These are phyloP conservation scores for Carcinoscorpius rotundicauda DNA, from an alignment of 1,140 invertebrate genomes.

Conservation along the genomic window DNA sequence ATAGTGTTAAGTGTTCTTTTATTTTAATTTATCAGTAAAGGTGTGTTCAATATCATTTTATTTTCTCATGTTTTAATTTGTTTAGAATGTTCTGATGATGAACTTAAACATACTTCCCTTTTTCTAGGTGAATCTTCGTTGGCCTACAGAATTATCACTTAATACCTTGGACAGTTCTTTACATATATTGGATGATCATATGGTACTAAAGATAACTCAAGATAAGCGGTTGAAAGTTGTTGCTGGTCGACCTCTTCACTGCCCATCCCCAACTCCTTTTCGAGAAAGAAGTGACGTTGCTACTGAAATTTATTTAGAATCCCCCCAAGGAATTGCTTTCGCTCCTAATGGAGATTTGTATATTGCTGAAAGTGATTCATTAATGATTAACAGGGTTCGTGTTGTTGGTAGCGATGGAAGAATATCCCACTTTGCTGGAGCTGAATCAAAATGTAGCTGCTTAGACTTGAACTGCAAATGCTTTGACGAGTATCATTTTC, in stretches of 20 bases:
- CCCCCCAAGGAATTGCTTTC: slow-evolving; percentile 55
- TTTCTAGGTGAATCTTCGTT: slow-evolving; percentile 63
- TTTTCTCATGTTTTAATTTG: neutral
- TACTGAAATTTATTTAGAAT: slow-evolving; percentile 28
- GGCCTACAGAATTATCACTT: slow-evolving; percentile 85
- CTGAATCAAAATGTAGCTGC: slow-evolving; percentile 38
- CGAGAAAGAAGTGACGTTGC: slow-evolving; percentile 24
- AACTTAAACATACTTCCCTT: too few species aligned
- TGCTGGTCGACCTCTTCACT: slow-evolving; percentile 81
- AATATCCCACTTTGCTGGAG: slow-evolving; percentile 38
- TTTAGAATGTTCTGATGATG: slow-evolving; percentile 4
- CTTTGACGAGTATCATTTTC: slow-evolving; percentile 74
- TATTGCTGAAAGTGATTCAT: slow-evolving; percentile 82
- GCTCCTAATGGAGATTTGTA: slow-evolving; percentile 85
- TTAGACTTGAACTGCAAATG: slow-evolving; percentile 47
- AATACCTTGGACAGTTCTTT: slow-evolving; percentile 86
- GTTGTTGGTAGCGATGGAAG: slow-evolving; percentile 38
- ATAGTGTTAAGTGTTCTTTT: too few species aligned
- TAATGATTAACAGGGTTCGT: slow-evolving; percentile 74
- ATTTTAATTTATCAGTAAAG: too few species aligned
- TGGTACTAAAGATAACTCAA: slow-evolving; percentile 79
- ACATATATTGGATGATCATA: slow-evolving; percentile 88
- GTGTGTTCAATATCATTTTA: neutral
- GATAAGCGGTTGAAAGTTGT: slow-evolving; percentile 69
- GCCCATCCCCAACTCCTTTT: slow-evolving; percentile 38